These are phyloP conservation scores for Amblyjoppa fuscipennis DNA, from an alignment of 2,888 invertebrate genomes.

Conservation along the genomic window DNA sequence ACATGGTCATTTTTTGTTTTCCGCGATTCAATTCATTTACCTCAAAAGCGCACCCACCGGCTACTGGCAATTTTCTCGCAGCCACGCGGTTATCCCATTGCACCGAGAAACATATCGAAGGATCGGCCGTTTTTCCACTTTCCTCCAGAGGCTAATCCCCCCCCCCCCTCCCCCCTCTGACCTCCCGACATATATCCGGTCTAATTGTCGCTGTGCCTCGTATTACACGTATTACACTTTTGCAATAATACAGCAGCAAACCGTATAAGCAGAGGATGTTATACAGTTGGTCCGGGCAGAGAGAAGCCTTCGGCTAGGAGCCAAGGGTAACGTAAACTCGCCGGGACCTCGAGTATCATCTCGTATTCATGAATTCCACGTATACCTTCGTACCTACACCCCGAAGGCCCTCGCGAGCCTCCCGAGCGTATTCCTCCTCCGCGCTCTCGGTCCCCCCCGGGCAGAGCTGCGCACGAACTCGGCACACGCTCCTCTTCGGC, in stretches of 20 bases:
- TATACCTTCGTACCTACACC: slow-evolving; percentile 67
- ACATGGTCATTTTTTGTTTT: too few species aligned
- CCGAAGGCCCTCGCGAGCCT: slow-evolving; percentile 62
- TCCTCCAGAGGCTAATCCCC: neutral
- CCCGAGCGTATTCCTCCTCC: slow-evolving; percentile 40
- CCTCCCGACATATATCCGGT: slow-evolving; percentile 38
- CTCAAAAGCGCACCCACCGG: neutral
- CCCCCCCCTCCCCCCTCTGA: neutral
- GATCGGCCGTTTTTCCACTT: neutral
- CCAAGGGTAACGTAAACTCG: slow-evolving; percentile 57
- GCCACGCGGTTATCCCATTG: neutral
- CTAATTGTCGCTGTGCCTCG: slow-evolving; percentile 49
- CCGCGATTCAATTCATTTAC: neutral
- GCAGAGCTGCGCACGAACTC: neutral
- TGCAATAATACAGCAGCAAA: slow-evolving; percentile 45
- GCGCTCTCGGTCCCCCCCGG: slow-evolving; percentile 13
- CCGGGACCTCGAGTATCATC: slow-evolving; percentile 69
- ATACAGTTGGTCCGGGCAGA: slow-evolving; percentile 2
- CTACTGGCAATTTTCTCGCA: neutral
- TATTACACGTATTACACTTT: slow-evolving; percentile 26
- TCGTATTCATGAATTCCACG: slow-evolving; percentile 72
- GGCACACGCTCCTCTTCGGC: slow-evolving; percentile 27
- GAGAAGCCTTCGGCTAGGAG: slow-evolving; percentile 49
- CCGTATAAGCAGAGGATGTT: slow-evolving; percentile 10
- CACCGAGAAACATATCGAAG: neutral